phyloP scores from a whole-genome alignment of 37 sponge, comb jelly and placozoan species.

The Spongia lamella region DNA sequence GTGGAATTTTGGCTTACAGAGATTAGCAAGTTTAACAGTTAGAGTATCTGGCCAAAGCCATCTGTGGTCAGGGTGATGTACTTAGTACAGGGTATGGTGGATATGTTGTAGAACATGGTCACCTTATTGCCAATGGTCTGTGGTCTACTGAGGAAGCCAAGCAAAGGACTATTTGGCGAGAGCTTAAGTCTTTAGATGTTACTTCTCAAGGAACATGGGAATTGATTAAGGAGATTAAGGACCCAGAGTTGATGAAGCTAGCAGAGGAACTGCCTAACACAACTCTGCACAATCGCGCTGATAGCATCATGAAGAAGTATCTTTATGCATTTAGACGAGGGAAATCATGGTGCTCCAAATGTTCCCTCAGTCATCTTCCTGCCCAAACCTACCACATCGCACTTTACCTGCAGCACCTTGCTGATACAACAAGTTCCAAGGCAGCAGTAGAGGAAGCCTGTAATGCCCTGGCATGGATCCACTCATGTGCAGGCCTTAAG shows the following conservation, averaged over 20 bases:
- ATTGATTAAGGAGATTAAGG: neutral
- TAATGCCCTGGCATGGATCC: slow-evolving; percentile 16
- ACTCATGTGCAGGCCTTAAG: slow-evolving; percentile 3
- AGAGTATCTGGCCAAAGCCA: too few relatives aligned
- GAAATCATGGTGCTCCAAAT: slow-evolving; percentile 29
- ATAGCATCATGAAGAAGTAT: slow-evolving; percentile 32
- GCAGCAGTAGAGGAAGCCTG: too few relatives aligned
- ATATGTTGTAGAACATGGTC: too few relatives aligned
- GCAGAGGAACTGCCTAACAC: slow-evolving; percentile 18
- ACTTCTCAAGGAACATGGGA: slow-evolving; percentile 4
- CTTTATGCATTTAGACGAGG: slow-evolving; percentile 25
- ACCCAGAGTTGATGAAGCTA: slow-evolving; percentile 39
- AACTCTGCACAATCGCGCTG: slow-evolving; percentile 20
- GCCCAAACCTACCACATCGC: slow-evolving; percentile 5
- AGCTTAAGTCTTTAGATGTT: too few relatives aligned
- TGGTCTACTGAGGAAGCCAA: too few relatives aligned
- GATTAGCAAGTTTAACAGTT: too few relatives aligned
- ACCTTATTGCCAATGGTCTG: too few relatives aligned
- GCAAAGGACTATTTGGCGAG: too few relatives aligned
- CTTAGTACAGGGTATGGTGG: too few relatives aligned
- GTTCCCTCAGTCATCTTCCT: slow-evolving; percentile 1
- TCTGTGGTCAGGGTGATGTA: too few relatives aligned
- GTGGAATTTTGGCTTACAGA: too few relatives aligned
- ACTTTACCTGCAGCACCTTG: slow-evolving; percentile 29
- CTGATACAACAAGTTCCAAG: slow-evolving; percentile 6